Base-by-base conservation (phyloP, 2,888 invertebrate species). In the Saturnia pavonia region DNA sequence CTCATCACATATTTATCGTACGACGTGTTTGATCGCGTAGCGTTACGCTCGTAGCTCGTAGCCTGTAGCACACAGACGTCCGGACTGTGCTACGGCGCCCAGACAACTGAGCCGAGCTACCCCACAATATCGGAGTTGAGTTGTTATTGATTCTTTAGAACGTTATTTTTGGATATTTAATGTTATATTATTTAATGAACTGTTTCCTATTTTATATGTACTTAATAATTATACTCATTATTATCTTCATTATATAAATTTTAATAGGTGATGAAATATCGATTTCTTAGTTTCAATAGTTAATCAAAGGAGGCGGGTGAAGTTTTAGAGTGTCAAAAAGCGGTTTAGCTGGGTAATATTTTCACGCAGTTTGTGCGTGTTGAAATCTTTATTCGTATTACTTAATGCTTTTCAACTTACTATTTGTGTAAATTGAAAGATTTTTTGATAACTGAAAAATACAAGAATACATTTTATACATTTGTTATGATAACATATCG, bases 111-210 rank as follows among this genome's bases (percentile, higher is more conserved):
- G 86, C 84, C 83, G 77, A 81, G 82, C 80, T 76, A 83, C 81
- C 83, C 83, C 85, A 85, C 84, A 85, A 83, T 85, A 80, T 76
- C 57, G 57, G 77, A 81, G 80, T 84, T 82, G 81, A 78, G 78
- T 57, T 89, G 84, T 89, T 93, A 93, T 93, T 92, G 93, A 93
- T 93, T 94, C 91, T 91, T 91, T 91, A 90, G 89, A 93, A 89
- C 91, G 91, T 90, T 91, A 92, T 93, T 93, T 92, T 92, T 90
- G 90, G 90, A 83, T 83, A 91, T 91, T 91, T 91, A 85, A 89
- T 81, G 83, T 84, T 81, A 82, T 83, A 77, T 78, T 74, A 57
- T 57, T 72, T 70, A 72, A 74, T 70, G 71, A 71, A 74, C 65
- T 45, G 42, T 66, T 19, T 51, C 19, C 19, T 51, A 19, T n/a